Evolutionary conservation across 2,113 vertebrate genomes (phyloP), one percentile per base, ranked within the genome.

Genomic region (Protobothrops mucrosquamatus): DNA sequence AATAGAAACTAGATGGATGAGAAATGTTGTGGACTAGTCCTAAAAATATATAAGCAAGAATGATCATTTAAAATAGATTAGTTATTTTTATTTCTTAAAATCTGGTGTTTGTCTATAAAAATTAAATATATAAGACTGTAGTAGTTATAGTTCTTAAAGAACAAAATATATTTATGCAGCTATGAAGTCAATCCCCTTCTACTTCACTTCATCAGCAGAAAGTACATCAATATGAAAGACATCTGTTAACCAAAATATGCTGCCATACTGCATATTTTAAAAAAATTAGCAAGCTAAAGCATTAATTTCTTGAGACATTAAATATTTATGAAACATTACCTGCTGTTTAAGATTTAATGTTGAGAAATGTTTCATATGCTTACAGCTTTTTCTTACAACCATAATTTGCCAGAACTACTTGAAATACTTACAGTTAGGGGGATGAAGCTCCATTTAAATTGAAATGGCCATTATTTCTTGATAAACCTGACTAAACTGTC

Each of bases 181-280:
- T 74, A 34, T 10, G 8, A n/a, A 48, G 18, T 46, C 55, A 74
- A 34, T 48, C 26, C 18, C 1, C 8, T 29, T 51, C 46, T 22
- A n/a, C 1, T 90, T 69, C 51, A 69, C n/a, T 86, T 85, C 81
- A 51, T 91, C 55, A 91, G 43, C 91, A 91, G 24, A 86, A 48
- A n/a, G 55, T 23, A 12, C 46, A 46, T 46, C 26, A 86, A 85
- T n/a, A 29, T 86, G 23, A 91, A 59, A 91, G 24, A 86, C 34
- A 46, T 43, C 24, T 87, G 81, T n/a, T 87, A n/a, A n/a, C 54
- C 12, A 59, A 91, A 91, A 91, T 59, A 91, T 91, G 55, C 91
- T 59, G 81, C 86, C 74, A 57, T 91, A 23, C 54, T 59, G 81
- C 26, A 87, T 86, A 54, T n/a, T 88, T 89, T 24, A 24, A 51